A percentile compares a stretch with the other conserved stretches of the same genome.
These are phyloP conservation scores for Lithophane leautieri DNA, from an alignment of 2,888 invertebrate genomes.

Conservation along the genomic window DNA sequence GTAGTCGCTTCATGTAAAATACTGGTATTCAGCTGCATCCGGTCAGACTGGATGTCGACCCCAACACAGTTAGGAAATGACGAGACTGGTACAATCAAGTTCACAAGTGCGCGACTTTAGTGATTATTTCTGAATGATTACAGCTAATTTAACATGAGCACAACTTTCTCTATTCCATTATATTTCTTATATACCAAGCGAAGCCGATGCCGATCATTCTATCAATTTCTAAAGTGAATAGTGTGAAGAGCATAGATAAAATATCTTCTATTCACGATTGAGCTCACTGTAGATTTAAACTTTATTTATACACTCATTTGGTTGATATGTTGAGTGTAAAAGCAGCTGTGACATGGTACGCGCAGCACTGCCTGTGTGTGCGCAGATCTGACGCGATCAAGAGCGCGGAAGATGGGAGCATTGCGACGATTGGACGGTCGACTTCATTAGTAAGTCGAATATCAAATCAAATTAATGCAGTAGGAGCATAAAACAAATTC, in stretches of 20 bases:
- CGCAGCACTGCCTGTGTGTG: not conserved
- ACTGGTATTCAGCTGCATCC: too few relatives aligned
- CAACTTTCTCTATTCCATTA: not conserved
- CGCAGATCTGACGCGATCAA: not conserved
- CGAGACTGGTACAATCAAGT: too few relatives aligned
- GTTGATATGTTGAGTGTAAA: not conserved
- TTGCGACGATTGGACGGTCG: not conserved
- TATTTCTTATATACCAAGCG: not conserved
- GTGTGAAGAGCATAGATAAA: too few relatives aligned
- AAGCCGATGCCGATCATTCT: not conserved
- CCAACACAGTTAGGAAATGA: too few relatives aligned
- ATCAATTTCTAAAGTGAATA: too few relatives aligned
- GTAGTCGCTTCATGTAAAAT: too few relatives aligned
- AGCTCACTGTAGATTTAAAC: not conserved
- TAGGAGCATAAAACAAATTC: not conserved
- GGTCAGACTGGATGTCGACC: too few relatives aligned
- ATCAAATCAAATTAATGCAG: not conserved
- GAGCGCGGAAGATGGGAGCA: not conserved
- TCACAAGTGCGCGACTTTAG: not conserved
- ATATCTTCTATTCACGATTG: too few relatives aligned
- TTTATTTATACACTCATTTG: not conserved
- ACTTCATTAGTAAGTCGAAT: not conserved
- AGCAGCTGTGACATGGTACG: not conserved
- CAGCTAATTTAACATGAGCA: not conserved
- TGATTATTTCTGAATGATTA: not conserved